phyloP scores from a whole-genome alignment of 2,888 invertebrate species.

The Dusona sp. region DNA sequence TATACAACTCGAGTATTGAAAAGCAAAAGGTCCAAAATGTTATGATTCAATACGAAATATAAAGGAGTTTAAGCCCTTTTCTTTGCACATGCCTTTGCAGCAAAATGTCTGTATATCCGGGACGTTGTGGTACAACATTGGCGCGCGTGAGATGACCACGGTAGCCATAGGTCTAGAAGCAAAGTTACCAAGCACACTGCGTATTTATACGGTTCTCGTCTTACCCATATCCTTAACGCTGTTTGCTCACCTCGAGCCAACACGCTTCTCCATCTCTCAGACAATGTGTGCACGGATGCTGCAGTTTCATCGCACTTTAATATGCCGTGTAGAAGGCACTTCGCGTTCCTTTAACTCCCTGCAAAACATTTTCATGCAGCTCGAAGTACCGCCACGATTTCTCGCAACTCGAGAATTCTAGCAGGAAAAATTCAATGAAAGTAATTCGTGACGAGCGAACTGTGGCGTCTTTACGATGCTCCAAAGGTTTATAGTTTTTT shows the following conservation, averaged over 20 bases:
- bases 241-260: slow-evolving; percentile 62
- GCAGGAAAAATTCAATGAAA: neutral
- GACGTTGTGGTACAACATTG: slow-evolving; percentile 17
- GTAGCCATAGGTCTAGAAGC: slow-evolving; percentile 26
- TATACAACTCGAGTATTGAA: neutral
- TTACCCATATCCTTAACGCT: slow-evolving; percentile 62
- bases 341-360: neutral
- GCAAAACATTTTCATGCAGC: neutral
- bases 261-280: slow-evolving; percentile 30
- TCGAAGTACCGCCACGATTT: neutral
- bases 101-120: slow-evolving; percentile 29
- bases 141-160: slow-evolving; percentile 16
- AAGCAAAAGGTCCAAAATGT: slow-evolving; percentile 12
- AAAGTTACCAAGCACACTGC: slow-evolving; percentile 35
- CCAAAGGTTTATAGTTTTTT: neutral
- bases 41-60: neutral
- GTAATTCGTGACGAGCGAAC: neutral
- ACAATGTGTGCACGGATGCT: neutral
- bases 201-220: slow-evolving; percentile 60
- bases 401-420: neutral
- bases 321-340: neutral
- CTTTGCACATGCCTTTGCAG: neutral
- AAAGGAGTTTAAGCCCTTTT: neutral
- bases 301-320: neutral
- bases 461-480: neutral